Evolutionary conservation across 2,888 invertebrate genomes (phyloP), one percentile per base, ranked within the genome.

Genomic region (Lamellibrachia columna): DNA sequence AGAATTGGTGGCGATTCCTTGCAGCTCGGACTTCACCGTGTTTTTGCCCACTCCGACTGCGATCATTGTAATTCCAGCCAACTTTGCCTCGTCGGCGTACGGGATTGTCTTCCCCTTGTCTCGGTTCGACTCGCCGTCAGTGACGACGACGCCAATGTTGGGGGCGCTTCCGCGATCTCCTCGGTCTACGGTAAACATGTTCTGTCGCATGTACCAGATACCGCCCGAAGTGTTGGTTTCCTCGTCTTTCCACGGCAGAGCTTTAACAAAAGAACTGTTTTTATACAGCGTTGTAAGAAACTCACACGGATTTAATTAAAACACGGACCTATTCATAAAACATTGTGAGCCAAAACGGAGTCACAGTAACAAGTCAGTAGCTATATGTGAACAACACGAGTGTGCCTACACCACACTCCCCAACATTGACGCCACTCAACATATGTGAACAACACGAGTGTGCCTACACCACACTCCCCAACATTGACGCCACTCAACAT

Each of bases 81-180:
- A 0, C 92, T 93, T 93, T n/a, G 93, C 93, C 4, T 93, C 94
- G 53, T 92, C 52, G 75, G 93, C 94, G 91, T 93, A 93, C 40
- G 94, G 94, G 52, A 92, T 90, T 22, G 93, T 93, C 58, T 75
- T 53, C n/a, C 93, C 53, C 11, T 22, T 22, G 92, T 94, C 94
- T n/a, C 92, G 53, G 58, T 95, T 96, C 40, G 96, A 95, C 53
- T 95, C 94, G 93, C 96, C 96, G 92, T 96, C 95, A 0, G 95
- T 95, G 58, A 95, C 92, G 40, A 95, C 93, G 55, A 95, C 92
- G 15, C 93, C 94, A 55, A 95, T 93, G 92, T 95, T 95, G 15
- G 94, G 94, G 8, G 95, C 95, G 60, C 92, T 92, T 11, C 94
- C 92, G 7, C 96, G 94, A 92, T 95, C 96, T 22, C 96, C 96